Percentiles rank a stretch among this genome's conserved stretches.
Evolutionary conservation across 2,888 invertebrate species (phyloP).

Genomic region (Baccha elongata): DNA sequence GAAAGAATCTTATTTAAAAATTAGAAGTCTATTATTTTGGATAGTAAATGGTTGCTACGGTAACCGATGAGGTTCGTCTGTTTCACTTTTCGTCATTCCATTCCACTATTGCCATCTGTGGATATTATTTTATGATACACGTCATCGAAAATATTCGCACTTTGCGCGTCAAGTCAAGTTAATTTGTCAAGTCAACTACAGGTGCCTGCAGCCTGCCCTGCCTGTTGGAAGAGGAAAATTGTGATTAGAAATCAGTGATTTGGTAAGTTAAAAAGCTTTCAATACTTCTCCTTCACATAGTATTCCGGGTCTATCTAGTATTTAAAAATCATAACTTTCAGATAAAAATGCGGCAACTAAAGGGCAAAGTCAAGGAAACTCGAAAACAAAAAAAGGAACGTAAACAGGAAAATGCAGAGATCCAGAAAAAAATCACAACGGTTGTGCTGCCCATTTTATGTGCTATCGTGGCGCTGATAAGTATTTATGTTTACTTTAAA

Average conservation of each 20-base stretch:
- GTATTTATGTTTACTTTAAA: slow-evolving; percentile 90
- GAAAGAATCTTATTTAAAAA: too few species aligned
- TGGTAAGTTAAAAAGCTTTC: slow-evolving; percentile 5
- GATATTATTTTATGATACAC: slow-evolving; percentile 11
- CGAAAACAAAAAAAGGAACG: slow-evolving; percentile 92
- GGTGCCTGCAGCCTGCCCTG: background rate
- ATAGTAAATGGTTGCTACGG: too few species aligned
- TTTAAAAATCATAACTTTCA: slow-evolving; percentile 6
- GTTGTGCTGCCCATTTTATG: slow-evolving; percentile 89
- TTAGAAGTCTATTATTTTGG: too few species aligned
- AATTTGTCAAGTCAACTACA: slow-evolving; percentile 2
- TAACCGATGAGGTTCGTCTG: too few species aligned
- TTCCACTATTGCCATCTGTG: background rate
- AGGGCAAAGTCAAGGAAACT: slow-evolving; percentile 91
- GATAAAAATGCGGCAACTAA: slow-evolving; percentile 88
- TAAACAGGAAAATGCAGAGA: slow-evolving; percentile 91
- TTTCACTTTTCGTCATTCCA: too few species aligned
- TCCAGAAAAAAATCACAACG: slow-evolving; percentile 90
- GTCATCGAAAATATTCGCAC: slow-evolving; percentile 18
- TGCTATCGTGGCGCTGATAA: slow-evolving; percentile 88
- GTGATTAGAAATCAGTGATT: slow-evolving; percentile 3
- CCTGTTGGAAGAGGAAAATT: background rate
- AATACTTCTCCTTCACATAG: background rate
- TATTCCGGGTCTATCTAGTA: background rate
- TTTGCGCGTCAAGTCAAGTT: background rate